These are phyloP conservation scores for Periophthalmus modestus DNA, from an alignment of 2,113 vertebrate genomes.

Conservation along the genomic window DNA sequence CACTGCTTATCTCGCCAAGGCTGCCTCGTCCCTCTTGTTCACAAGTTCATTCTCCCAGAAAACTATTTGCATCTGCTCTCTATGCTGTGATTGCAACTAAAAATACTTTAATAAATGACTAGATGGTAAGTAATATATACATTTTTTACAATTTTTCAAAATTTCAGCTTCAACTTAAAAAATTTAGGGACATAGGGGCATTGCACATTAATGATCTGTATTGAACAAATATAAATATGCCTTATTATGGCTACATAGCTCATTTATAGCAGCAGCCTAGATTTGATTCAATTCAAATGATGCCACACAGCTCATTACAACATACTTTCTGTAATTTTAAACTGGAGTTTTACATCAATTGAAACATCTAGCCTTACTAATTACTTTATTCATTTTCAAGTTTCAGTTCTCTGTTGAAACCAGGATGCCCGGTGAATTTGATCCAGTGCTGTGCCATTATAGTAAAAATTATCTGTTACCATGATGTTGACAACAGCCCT, in stretches of 20 bases:
- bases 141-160: neutral
- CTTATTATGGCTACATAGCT: too few species aligned
- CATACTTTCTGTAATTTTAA: neutral
- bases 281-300: too few species aligned
- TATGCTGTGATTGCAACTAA: conserved; percentile 6
- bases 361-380: neutral
- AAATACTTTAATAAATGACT: neutral
- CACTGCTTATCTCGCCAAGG: conserved; percentile 52
- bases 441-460: neutral
- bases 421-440: neutral
- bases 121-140: neutral
- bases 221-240: too few species aligned
- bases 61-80: conserved; percentile 50
- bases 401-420: neutral
- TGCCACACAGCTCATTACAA: neutral
- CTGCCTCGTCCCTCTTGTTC: conserved; percentile 43
- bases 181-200: too few species aligned
- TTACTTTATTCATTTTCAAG: too few species aligned
- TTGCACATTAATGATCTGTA: too few species aligned
- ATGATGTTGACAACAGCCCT: neutral
- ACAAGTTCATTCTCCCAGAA: conserved; percentile 65
- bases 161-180: neutral
- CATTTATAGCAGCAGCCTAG: too few species aligned
- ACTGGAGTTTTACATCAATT: too few species aligned
- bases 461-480: neutral